Evolutionary conservation across 2,888 invertebrate species (phyloP).

Genomic region (Drosophila anomelani): DNA sequence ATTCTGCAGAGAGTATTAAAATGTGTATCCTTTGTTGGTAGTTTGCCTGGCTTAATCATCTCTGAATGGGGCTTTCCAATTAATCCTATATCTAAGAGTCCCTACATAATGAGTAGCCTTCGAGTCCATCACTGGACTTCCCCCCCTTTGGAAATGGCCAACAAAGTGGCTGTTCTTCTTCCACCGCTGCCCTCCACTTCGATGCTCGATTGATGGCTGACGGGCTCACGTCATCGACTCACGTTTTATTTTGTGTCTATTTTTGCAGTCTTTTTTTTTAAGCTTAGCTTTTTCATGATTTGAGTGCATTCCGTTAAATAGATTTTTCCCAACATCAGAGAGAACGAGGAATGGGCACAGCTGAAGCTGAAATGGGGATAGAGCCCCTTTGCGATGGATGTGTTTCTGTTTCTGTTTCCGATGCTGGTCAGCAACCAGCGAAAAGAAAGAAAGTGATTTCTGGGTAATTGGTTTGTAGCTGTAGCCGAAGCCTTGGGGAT

Average conservation of each 20-base stretch:
- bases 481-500: background rate
- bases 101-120: conserved; percentile 3
- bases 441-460: conserved; percentile 66
- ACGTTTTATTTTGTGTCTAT: conserved; percentile 47
- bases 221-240: conserved; percentile 70
- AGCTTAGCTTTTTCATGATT: conserved; percentile 49
- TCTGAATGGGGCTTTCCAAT: no score
- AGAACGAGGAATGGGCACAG: conserved; percentile 66
- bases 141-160: background rate
- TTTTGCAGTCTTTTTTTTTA: background rate
- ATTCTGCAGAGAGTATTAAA: no score
- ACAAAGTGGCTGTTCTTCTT: conserved; percentile 10
- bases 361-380: conserved; percentile 18
- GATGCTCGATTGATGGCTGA: conserved; percentile 70
- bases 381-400: conserved; percentile 18
- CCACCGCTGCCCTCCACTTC: conserved; percentile 10
- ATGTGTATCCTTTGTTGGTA: no score
- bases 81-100: background rate
- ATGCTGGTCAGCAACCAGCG: conserved; percentile 19
- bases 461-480: conserved; percentile 47
- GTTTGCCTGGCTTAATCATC: no score
- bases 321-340: conserved; percentile 66
- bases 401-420: conserved; percentile 1
- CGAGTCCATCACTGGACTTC: background rate
- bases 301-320: conserved; percentile 56